A percentile compares a stretch with the other conserved stretches of the same genome.
Conservation (phyloP, 2,888 invertebrate genomes). For the Gymnosoma rotundatum region DNA sequence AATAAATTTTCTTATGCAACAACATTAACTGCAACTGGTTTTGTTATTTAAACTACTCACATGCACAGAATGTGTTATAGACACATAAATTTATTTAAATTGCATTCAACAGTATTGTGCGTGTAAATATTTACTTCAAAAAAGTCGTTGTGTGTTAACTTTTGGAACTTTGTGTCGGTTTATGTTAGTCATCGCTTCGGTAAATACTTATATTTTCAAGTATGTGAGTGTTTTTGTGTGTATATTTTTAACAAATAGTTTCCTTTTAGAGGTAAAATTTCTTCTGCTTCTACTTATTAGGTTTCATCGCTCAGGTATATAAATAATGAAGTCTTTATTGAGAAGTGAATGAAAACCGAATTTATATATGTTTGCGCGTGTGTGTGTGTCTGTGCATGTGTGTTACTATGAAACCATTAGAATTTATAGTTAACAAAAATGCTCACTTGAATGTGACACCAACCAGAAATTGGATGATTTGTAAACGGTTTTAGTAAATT, state of each 20-base stretch:
- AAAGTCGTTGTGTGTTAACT: conserved; percentile 11
- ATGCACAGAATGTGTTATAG: conserved; percentile 1
- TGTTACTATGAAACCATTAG: background rate
- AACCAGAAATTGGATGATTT: too few species aligned
- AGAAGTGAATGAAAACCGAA: background rate
- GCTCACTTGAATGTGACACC: too few species aligned
- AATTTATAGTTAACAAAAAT: background rate
- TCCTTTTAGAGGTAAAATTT: conserved; percentile 43
- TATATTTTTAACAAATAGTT: conserved; percentile 28
- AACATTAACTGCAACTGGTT: conserved; percentile 8
- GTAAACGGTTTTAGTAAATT: too few species aligned
- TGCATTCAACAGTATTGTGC: conserved; percentile 40
- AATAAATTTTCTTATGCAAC: background rate
- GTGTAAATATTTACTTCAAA: conserved; percentile 10
- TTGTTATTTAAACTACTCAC: conserved; percentile 6
- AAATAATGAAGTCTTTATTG: background rate
- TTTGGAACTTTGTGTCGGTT: conserved; percentile 41
- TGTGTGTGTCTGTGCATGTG: background rate
- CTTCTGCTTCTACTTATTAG: conserved; percentile 24
- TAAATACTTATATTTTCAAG: background rate
- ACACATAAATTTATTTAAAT: conserved; percentile 39
- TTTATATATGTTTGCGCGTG: too few species aligned
- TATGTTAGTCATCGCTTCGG: conserved; percentile 39
- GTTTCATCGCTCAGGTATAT: conserved; percentile 51
- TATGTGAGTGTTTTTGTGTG: background rate